Evolutionary conservation across 2,888 invertebrate genomes (phyloP).

Genomic region (Melieria omissa): DNA sequence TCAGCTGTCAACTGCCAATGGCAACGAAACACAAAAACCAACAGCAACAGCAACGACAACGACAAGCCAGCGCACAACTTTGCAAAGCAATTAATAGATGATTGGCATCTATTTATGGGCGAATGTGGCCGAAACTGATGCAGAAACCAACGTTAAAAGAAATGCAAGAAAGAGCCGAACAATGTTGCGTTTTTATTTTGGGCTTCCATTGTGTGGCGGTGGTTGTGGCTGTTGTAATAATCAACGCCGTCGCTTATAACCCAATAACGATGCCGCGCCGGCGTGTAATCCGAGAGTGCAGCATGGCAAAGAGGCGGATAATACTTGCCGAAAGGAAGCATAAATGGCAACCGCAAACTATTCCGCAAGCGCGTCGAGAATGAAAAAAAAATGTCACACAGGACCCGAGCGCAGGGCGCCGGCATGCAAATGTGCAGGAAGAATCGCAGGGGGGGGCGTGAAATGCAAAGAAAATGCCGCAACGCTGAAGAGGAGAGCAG

Average conservation of each 20-base stretch:
- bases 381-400: not conserved
- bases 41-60: too few species aligned
- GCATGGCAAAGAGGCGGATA: too few species aligned
- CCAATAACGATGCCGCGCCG: too few species aligned
- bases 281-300: too few species aligned
- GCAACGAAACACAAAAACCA: not conserved
- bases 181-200: too few species aligned
- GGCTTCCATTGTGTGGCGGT: too few species aligned
- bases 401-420: too few species aligned
- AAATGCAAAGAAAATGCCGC: constrained; percentile 4
- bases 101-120: constrained; percentile 1
- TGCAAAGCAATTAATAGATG: constrained; percentile 3
- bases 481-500: not conserved
- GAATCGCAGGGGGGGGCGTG: not conserved
- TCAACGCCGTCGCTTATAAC: too few species aligned
- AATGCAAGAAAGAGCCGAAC: not conserved
- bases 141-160: not conserved
- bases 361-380: not conserved
- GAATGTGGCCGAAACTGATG: not conserved
- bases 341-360: constrained; percentile 5
- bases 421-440: not conserved
- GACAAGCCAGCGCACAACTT: not conserved
- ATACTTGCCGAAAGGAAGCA: not conserved
- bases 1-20: not conserved
- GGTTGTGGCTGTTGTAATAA: too few species aligned